Evolutionary conservation across 1,140 invertebrate genomes (phyloP), one percentile per base, ranked within the genome.

Genomic region (Ruditapes philippinarum): DNA sequence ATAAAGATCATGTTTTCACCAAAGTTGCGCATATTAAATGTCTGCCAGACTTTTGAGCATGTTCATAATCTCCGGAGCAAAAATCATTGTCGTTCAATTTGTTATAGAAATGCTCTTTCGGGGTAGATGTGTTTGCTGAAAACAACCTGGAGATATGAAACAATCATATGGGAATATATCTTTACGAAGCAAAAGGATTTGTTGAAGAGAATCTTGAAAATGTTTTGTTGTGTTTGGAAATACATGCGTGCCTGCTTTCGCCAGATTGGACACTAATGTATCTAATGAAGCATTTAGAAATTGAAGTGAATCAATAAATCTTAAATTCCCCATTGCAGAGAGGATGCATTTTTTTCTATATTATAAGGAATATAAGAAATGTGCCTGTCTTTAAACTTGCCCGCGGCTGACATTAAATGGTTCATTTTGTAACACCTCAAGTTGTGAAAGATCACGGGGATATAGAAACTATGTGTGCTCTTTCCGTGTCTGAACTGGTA

Each of bases 371-470:
- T 45, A 14, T 14, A 45, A 45, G 42, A 45, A 45, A 45, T 45
- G n/a, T 95, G 51, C 94, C 90, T 96, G 36, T 90, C 79, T 45
- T 88, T 90, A 36, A 83, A 90, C 93, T 92, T 95, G 96, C 7
- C 91, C 92, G 40, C 62, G 60, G 22, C 0, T 85, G n/a, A 25
- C 81, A 89, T 89, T 49, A 79, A 62, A 36, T 68, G 62, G 51
- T 89, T 80, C 22, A 84, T 54, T 31, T 89, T 81, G 28, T 89
- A 89, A 19, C 79, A 68, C 14, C 70, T 51, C 22, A 96, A 89
- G 92, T 96, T 96, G 90, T 96, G 96, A 79, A 96, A 95, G 82
- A 95, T 89, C 36, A 96, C 90, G 17, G 95, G 95, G 68, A 95
- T 87, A 45, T 68, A 31, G 22, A 65, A 81, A 0, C n/a, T 36